These are phyloP conservation scores for Brachionus paranguensis DNA, from an alignment of 1,140 invertebrate species.

Conservation along the genomic window DNA sequence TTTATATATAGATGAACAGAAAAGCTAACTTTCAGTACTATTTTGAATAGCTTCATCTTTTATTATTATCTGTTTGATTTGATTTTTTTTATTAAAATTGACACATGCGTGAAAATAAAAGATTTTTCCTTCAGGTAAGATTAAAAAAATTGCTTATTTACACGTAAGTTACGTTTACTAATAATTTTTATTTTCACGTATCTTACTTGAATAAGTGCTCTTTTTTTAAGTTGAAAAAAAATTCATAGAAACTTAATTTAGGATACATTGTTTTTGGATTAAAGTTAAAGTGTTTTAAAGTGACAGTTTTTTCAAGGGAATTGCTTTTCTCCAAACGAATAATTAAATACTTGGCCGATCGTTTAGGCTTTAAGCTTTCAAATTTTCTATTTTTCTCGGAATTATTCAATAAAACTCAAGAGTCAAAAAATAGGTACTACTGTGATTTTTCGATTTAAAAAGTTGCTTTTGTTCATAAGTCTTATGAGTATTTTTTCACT, in stretches of 20 bases:
- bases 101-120: too few species aligned
- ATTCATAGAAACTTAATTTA: neutral
- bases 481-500: neutral
- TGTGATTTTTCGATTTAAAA: neutral
- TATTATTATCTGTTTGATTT: too few species aligned
- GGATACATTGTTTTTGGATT: neutral
- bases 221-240: neutral
- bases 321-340: too few species aligned
- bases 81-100: too few species aligned
- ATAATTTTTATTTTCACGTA: too few species aligned
- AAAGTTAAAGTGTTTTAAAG: neutral
- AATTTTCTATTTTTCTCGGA: neutral
- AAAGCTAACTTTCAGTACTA: too few species aligned
- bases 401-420: neutral
- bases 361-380: neutral
- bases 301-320: neutral
- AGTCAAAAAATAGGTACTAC: neutral
- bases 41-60: too few species aligned
- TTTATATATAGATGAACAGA: too few species aligned
- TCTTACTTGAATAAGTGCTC: too few species aligned
- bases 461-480: neutral
- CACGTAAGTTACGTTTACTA: too few species aligned
- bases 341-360: neutral
- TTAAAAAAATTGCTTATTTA: too few species aligned
- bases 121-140: too few species aligned